phyloP scores from a whole-genome alignment of 2,797 vertebrate genomes.

The Danio choprae region DNA sequence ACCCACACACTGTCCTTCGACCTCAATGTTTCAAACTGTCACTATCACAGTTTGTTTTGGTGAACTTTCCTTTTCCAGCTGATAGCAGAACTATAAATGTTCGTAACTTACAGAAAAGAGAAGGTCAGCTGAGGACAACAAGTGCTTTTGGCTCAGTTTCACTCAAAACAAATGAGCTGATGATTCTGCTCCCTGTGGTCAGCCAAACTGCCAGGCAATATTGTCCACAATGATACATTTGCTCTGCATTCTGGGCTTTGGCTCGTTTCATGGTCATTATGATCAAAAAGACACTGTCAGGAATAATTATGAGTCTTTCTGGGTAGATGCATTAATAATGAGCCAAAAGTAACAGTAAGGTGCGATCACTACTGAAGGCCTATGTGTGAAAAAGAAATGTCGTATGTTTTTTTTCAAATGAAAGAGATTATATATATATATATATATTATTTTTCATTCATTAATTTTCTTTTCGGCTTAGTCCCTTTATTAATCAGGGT shows the following conservation, averaged over 20 bases:
- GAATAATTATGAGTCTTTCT: not conserved
- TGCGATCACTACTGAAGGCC: not conserved
- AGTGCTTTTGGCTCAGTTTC: not conserved
- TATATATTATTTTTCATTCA: no score
- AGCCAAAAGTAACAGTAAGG: not conserved
- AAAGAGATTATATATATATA: no score
- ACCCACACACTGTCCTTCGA: not conserved
- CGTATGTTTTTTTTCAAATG: not conserved
- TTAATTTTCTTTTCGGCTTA: no score
- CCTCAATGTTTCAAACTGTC: not conserved
- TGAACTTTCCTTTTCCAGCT: not conserved
- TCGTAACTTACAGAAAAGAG: not conserved
- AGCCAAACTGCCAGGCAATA: not conserved
- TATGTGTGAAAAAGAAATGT: not conserved
- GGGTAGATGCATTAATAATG: not conserved
- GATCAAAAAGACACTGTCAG: not conserved
- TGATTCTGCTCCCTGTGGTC: slow-evolving; percentile 6
- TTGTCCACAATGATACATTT: not conserved
- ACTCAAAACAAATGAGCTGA: slow-evolving; percentile 22
- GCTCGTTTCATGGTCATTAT: slow-evolving; percentile 19
- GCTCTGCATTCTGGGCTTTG: not conserved
- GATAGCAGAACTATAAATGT: slow-evolving; percentile 1
- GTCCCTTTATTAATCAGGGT: no score
- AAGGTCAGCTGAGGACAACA: slow-evolving; percentile 2
- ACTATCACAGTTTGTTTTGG: not conserved